These are phyloP conservation scores for Rhamnusium bicolor DNA, from an alignment of 2,888 invertebrate genomes.

Conservation along the genomic window DNA sequence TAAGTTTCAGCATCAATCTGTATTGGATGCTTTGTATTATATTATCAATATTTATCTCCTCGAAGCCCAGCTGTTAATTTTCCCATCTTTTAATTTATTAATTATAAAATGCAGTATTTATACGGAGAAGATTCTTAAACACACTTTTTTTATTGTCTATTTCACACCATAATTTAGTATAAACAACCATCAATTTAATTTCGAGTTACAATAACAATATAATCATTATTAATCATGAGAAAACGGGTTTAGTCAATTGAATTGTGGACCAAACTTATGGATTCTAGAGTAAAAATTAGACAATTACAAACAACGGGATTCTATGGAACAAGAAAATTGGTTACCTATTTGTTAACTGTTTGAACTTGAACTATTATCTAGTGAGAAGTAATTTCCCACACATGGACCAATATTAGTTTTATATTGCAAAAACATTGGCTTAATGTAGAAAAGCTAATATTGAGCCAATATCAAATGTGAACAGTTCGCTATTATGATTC, in stretches of 20 bases:
- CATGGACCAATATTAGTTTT: no score
- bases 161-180: slow-evolving; percentile 26
- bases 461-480: no score
- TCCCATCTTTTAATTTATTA: slow-evolving; percentile 64
- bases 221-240: slow-evolving; percentile 2
- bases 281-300: no score
- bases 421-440: no score
- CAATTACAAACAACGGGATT: no score
- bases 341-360: no score
- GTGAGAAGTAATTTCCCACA: no score
- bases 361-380: no score
- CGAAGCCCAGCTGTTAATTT: slow-evolving; percentile 58
- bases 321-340: no score
- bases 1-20: slow-evolving; percentile 50
- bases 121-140: slow-evolving; percentile 44
- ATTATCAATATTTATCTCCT: slow-evolving; percentile 62
- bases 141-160: slow-evolving; percentile 38
- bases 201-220: neutral
- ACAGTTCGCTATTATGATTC: no score
- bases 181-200: slow-evolving; percentile 13
- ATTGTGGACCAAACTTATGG: no score
- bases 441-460: no score
- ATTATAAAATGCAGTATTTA: slow-evolving; percentile 59
- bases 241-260: neutral
- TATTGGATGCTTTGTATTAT: slow-evolving; percentile 51